Base-by-base conservation (phyloP, 2,888 invertebrate species). In the Harmothoe impar region DNA sequence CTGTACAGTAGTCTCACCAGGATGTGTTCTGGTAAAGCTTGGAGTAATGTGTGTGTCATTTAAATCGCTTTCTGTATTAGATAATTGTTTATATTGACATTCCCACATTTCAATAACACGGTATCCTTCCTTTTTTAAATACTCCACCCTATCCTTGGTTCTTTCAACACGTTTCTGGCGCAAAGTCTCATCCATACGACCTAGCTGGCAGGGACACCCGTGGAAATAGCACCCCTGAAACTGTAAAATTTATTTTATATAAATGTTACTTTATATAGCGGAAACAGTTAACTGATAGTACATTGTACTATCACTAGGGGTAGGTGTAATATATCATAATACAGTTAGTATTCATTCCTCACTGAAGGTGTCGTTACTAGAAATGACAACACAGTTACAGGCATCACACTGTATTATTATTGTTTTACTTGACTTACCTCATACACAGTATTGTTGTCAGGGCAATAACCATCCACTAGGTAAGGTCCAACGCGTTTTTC, bases 191-290 rank as follows among this genome's bases (percentile, higher is more conserved):
- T 43, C 43, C 43, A 43, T 43, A 7, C 10, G 3, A 43, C 43
- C 43, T 10, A 43, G 3, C 10, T 43, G 43, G 10, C 43, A 43
- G 3, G 3, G 7, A 62, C 62, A 62, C 15, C 62, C 62, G n/a
- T 62, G 62, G 23, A 62, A n/a, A 62, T 62, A 62, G 15, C 62
- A 62, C 3, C 62, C 62, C 62, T 62, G 62, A 62, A 62, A 62
- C 62, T 62, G 15, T 62, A 15, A 62, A 7, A 62, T n/a, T 7
- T 62, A 20, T n/a, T n/a, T n/a, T n/a, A n/a, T n/a, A n/a, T n/a
- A n/a, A n/a, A n/a, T n/a, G n/a, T n/a, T n/a, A n/a, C n/a, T n/a
- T n/a, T n/a, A n/a, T n/a, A n/a, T n/a, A n/a, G n/a, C n/a, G n/a
- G n/a, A n/a, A n/a, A n/a, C n/a, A n/a, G n/a, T n/a, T n/a, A n/a